Evolutionary conservation across 1,140 invertebrate genomes (phyloP).

Genomic region (Drosophila nebulosa): DNA sequence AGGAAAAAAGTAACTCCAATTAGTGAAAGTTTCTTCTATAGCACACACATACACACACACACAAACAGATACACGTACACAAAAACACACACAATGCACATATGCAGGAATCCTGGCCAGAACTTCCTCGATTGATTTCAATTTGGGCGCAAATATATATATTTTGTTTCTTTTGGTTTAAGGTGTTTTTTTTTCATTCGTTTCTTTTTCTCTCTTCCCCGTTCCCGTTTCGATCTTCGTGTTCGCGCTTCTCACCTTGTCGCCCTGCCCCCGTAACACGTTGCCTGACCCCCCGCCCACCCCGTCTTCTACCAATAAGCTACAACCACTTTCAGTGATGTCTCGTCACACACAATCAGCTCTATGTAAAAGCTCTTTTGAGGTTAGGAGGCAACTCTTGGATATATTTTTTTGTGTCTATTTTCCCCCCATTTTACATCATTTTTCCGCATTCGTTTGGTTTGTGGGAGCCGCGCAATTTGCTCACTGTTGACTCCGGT

Average conservation of each 20-base stretch:
- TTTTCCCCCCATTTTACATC: conserved; percentile 59
- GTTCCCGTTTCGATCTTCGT: conserved; percentile 46
- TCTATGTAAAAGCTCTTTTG: conserved; percentile 72
- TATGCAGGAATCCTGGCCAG: neutral
- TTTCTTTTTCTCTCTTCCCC: conserved; percentile 35
- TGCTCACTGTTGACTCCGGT: conserved; percentile 28
- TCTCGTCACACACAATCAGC: conserved; percentile 38
- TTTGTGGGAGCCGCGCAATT: conserved; percentile 24
- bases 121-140: neutral
- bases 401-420: conserved; percentile 24
- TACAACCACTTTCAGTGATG: conserved; percentile 73
- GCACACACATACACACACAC: neutral
- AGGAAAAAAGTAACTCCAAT: conserved; percentile 5
- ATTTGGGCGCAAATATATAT: conserved; percentile 43
- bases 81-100: neutral
- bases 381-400: conserved; percentile 65
- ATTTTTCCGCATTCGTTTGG: conserved; percentile 46
- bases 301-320: conserved; percentile 32
- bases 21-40: neutral
- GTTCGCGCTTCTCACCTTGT: conserved; percentile 59
- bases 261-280: conserved; percentile 42
- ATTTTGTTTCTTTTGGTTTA: conserved; percentile 9
- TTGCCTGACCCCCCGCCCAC: conserved; percentile 28
- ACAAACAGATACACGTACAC: neutral
- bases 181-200: conserved; percentile 50